Evolutionary conservation across 2,113 vertebrate species (phyloP).

Genomic region (Myotis lucifugus): DNA sequence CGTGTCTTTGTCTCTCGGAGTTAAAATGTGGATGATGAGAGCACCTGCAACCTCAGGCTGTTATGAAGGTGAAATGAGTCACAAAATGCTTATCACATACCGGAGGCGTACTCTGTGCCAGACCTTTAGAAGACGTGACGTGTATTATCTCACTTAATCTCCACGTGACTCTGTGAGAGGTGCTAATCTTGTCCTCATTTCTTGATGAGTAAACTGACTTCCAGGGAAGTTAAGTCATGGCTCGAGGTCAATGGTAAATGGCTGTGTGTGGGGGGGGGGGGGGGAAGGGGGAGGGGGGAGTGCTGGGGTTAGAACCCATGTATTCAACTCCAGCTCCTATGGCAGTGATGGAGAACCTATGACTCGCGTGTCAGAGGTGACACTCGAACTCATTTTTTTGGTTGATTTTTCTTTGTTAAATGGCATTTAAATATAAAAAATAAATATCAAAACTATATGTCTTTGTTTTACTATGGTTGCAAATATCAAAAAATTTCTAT

Average conservation of each 20-base stretch:
- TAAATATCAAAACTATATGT: too few species aligned
- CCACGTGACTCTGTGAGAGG: fast-evolving
- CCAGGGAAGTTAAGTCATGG: not conserved
- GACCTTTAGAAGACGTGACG: not conserved
- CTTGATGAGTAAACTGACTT: not conserved
- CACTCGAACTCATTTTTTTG: too few species aligned
- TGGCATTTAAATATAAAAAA: too few species aligned
- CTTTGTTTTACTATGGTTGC: too few species aligned
- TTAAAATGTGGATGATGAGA: not conserved
- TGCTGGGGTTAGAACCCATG: not conserved
- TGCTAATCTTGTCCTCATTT: not conserved
- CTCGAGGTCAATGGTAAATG: not conserved
- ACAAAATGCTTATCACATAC: not conserved
- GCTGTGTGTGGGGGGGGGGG: too few species aligned
- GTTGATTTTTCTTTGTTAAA: too few species aligned
- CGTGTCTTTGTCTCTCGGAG: not conserved
- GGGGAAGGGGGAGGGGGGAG: fast-evolving
- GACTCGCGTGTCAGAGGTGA: too few species aligned
- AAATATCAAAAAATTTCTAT: too few species aligned
- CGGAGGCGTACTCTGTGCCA: not conserved
- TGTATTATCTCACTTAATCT: not conserved
- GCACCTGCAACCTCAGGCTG: not conserved
- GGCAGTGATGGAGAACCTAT: too few species aligned
- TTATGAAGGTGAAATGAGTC: not conserved
- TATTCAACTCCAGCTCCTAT: not conserved